Conservation (phyloP, 2,888 invertebrate genomes). For the Napeogenes sylphis region DNA sequence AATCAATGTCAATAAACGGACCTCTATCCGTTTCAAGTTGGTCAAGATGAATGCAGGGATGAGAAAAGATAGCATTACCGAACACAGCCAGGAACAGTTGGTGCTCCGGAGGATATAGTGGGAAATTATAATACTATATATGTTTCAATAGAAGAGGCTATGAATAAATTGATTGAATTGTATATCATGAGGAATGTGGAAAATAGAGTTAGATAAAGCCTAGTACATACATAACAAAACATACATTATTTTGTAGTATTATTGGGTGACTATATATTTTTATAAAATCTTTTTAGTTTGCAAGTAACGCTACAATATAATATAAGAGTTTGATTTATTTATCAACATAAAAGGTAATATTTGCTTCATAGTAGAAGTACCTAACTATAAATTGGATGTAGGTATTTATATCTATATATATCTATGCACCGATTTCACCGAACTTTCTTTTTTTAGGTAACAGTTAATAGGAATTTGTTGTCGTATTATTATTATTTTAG, state of each 20-base stretch:
- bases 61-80: constrained; percentile 12
- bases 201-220: constrained; percentile 1
- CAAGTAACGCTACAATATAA: too few relatives aligned
- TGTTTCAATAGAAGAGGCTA: constrained; percentile 5
- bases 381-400: too few relatives aligned
- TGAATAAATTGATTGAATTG: constrained; percentile 5
- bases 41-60: constrained; percentile 18
- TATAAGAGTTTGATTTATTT: too few relatives aligned
- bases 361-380: too few relatives aligned
- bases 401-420: too few relatives aligned
- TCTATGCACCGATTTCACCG: too few relatives aligned
- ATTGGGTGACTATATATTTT: not conserved
- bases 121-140: constrained; percentile 1
- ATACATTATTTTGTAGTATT: not conserved
- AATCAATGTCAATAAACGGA: constrained; percentile 24
- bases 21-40: constrained; percentile 17
- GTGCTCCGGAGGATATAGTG: not conserved
- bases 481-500: too few relatives aligned
- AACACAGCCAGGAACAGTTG: not conserved
- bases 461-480: too few relatives aligned
- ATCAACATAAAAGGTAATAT: too few relatives aligned
- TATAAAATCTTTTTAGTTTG: too few relatives aligned
- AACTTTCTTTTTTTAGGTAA: too few relatives aligned
- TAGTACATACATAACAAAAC: not conserved
- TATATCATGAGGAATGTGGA: not conserved